A percentile compares a stretch with the other conserved stretches of the same genome.
These are phyloP conservation scores for Rhinoptilus africanus DNA, from an alignment of 2,113 vertebrate genomes.

Conservation along the genomic window DNA sequence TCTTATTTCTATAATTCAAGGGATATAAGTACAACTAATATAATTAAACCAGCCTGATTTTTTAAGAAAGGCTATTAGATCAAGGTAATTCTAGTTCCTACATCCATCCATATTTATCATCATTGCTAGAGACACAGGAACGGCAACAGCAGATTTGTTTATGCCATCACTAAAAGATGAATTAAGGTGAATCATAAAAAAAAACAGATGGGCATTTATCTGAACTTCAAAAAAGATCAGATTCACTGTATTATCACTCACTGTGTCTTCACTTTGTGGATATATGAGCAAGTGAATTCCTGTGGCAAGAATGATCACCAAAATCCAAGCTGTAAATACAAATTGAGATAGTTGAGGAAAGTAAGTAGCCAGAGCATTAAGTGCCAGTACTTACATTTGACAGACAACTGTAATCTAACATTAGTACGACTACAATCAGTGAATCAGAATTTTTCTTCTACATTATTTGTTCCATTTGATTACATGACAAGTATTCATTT, in stretches of 20 bases:
- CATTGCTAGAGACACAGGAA: neutral
- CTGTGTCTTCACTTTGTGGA: neutral
- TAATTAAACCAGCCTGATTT: neutral
- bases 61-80: neutral
- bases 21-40: neutral
- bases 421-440: neutral
- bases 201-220: neutral
- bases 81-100: neutral
- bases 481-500: constrained; percentile 22
- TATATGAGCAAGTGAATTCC: neutral
- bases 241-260: neutral
- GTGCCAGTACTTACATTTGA: neutral
- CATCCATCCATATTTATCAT: neutral
- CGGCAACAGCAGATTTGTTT: neutral
- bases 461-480: constrained; percentile 15
- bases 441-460: neutral
- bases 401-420: constrained; percentile 4
- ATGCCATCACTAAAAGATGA: neutral
- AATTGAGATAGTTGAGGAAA: neutral
- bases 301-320: neutral
- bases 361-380: neutral
- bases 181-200: neutral
- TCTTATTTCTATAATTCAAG: neutral
- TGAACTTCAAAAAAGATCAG: constrained; percentile 19
- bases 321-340: neutral